phyloP scores from a whole-genome alignment of 2,113 vertebrate genomes.

The Pelecanus crispus region DNA sequence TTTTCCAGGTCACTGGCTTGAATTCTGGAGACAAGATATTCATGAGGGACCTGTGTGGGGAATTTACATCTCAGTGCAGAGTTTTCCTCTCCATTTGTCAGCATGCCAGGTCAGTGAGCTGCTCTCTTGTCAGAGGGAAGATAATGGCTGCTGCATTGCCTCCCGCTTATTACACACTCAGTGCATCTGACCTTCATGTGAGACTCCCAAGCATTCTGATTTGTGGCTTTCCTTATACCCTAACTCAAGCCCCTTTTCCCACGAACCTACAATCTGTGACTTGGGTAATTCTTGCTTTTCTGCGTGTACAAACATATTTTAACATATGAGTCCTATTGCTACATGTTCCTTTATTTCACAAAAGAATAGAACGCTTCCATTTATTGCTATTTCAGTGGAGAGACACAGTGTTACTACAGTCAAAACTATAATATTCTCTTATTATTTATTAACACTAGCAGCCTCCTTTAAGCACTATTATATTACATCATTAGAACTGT shows the following conservation, averaged over 20 bases:
- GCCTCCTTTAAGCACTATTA: background rate
- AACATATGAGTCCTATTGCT: background rate
- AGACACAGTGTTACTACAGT: background rate
- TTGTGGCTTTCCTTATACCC: constrained; percentile 61
- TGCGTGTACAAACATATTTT: background rate
- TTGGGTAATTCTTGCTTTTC: background rate
- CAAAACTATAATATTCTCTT: background rate
- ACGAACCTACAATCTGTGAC: background rate
- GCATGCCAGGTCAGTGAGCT: constrained; percentile 88
- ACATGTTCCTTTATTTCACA: background rate
- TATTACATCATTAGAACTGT: background rate
- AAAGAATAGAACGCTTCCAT: background rate
- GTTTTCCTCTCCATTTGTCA: constrained; percentile 97
- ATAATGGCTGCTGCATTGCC: constrained; percentile 83
- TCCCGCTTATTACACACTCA: constrained; percentile 88
- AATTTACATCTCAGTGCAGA: constrained; percentile 89
- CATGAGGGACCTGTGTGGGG: constrained; percentile 78
- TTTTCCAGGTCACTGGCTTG: constrained; percentile 86
- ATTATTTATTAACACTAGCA: background rate
- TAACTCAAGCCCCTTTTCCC: constrained; percentile 24
- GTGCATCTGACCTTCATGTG: constrained; percentile 86
- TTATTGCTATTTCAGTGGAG: background rate
- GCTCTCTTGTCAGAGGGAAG: constrained; percentile 81
- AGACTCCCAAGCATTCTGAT: constrained; percentile 75
- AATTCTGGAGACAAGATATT: constrained; percentile 83